Conservation (phyloP, 2,888 invertebrate genomes). For the Prosapia bicincta region DNA sequence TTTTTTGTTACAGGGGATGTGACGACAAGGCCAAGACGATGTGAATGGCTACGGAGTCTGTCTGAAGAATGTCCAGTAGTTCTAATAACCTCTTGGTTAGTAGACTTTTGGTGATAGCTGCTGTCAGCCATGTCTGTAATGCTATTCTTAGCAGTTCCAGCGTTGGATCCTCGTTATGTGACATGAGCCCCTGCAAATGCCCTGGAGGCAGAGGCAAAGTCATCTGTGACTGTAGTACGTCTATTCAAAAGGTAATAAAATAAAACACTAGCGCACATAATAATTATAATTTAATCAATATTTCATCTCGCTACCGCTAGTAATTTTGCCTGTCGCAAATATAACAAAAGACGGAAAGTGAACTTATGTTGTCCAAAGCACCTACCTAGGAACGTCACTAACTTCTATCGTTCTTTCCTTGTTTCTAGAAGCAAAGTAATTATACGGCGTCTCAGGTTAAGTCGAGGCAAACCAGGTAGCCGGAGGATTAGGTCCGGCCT, state of each 20-base stretch:
- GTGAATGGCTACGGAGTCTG: background rate
- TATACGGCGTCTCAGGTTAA: no score
- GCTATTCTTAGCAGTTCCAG: background rate
- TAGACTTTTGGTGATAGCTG: background rate
- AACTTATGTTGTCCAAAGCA: no score
- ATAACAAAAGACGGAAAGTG: no score
- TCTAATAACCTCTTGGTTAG: background rate
- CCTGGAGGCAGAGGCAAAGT: constrained; percentile 12
- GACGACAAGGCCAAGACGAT: background rate
- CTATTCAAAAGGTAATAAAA: constrained; percentile 16
- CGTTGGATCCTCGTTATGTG: constrained; percentile 15
- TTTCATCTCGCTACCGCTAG: no score
- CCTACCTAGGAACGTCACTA: no score
- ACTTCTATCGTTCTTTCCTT: no score
- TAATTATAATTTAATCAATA: no score
- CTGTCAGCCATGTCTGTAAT: background rate
- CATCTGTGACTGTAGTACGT: constrained; percentile 21
- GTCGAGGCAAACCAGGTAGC: no score
- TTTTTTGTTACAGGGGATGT: background rate
- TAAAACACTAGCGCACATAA: no score
- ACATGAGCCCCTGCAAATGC: constrained; percentile 28
- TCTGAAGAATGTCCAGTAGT: background rate
- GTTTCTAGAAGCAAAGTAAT: no score
- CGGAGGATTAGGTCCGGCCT: no score
- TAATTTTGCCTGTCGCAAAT: no score